These are phyloP conservation scores for Yoshiicerus persimilis DNA, from an alignment of 1,140 invertebrate species.

Conservation along the genomic window DNA sequence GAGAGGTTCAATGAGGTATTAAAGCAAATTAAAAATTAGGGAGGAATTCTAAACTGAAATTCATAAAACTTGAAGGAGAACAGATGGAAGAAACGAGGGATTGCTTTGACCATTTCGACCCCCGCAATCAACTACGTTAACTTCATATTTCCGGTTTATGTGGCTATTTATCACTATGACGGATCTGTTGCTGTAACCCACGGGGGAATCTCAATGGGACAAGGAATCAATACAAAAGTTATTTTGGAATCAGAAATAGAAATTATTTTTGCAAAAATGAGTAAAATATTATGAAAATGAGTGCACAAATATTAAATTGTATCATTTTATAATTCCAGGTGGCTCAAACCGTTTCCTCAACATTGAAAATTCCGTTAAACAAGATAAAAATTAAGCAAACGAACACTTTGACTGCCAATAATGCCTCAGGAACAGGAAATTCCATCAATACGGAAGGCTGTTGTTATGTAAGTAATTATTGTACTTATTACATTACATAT, in stretches of 20 bases:
- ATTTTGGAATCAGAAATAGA: too few relatives aligned
- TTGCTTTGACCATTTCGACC: slow-evolving; percentile 65
- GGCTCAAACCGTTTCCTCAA: slow-evolving; percentile 73
- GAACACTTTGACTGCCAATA: slow-evolving; percentile 63
- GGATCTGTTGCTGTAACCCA: slow-evolving; percentile 74
- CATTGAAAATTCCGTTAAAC: slow-evolving; percentile 70
- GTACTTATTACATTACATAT: too few relatives aligned
- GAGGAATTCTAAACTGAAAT: too few relatives aligned
- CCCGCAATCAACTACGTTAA: slow-evolving; percentile 50
- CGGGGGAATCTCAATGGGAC: slow-evolving; percentile 53
- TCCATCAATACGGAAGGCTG: too few relatives aligned
- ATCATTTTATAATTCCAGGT: too few relatives aligned
- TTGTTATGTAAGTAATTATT: too few relatives aligned
- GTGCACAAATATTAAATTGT: too few relatives aligned
- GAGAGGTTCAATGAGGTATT: slow-evolving; percentile 70
- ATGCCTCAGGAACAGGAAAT: too few relatives aligned
- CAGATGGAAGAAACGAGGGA: not conserved
- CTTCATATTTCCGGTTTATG: slow-evolving; percentile 67
- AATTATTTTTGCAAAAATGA: slow-evolving; percentile 73
- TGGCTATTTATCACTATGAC: slow-evolving; percentile 73
- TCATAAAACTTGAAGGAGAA: not conserved
- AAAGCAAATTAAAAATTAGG: too few relatives aligned
- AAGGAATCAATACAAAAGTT: slow-evolving; percentile 37
- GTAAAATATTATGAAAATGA: too few relatives aligned
- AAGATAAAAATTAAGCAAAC: slow-evolving; percentile 68